Evolutionary conservation across 2,888 invertebrate species (phyloP).

Genomic region (Leucoptera coffeella): DNA sequence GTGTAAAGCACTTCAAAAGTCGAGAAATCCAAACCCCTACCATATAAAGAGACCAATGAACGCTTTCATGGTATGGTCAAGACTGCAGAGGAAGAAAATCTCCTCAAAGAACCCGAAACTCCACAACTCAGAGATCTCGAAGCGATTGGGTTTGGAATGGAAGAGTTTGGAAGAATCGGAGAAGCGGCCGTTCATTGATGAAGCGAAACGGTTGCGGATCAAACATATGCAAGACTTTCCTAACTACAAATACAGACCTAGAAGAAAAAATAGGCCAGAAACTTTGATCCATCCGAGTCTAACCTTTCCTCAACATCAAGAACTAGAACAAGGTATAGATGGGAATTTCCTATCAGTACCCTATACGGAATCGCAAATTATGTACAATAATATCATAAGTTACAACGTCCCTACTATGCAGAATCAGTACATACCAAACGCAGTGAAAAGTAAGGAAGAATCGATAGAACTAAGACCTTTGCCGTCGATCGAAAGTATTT

Average conservation of each 20-base stretch:
- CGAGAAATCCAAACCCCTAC: slow-evolving; percentile 52
- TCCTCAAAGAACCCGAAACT: slow-evolving; percentile 76
- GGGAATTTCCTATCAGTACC: slow-evolving; percentile 21
- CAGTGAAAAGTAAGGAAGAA: slow-evolving; percentile 32
- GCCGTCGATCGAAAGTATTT: slow-evolving; percentile 44
- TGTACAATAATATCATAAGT: slow-evolving; percentile 39
- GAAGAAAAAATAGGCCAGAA: slow-evolving; percentile 54
- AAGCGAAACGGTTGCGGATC: slow-evolving; percentile 72
- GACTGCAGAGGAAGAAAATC: slow-evolving; percentile 79
- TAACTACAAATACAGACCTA: slow-evolving; percentile 64
- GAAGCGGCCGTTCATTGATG: slow-evolving; percentile 83
- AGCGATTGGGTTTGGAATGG: slow-evolving; percentile 79
- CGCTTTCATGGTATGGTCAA: slow-evolving; percentile 97
- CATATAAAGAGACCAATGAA: slow-evolving; percentile 98
- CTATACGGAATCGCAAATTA: slow-evolving; percentile 28
- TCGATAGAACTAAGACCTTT: slow-evolving; percentile 26
- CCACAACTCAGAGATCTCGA: slow-evolving; percentile 76
- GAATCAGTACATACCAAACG: slow-evolving; percentile 19
- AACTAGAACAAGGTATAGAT: slow-evolving; percentile 28
- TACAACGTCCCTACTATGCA: slow-evolving; percentile 31
- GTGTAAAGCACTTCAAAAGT: slow-evolving; percentile 19
- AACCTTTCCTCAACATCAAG: slow-evolving; percentile 21
- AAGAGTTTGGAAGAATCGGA: slow-evolving; percentile 71
- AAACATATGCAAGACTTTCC: slow-evolving; percentile 69
- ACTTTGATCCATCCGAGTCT: slow-evolving; percentile 20